phyloP scores from a whole-genome alignment of 2,797 vertebrate species.

The Gila robusta region DNA sequence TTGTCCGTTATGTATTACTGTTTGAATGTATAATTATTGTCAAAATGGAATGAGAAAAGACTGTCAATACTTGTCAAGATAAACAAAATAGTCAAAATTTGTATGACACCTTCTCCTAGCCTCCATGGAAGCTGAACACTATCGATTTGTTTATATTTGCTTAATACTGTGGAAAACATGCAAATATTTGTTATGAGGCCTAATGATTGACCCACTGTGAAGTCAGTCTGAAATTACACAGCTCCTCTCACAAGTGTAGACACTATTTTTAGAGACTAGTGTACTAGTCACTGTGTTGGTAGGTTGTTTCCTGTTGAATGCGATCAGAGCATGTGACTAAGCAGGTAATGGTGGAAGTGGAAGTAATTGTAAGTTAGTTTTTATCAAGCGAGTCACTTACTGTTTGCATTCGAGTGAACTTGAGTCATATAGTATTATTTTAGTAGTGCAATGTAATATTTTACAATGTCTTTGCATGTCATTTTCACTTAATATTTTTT shows the following conservation, averaged over 20 bases:
- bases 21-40: background rate
- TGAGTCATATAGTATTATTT: background rate
- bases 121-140: background rate
- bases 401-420: background rate
- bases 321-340: constrained; percentile 30
- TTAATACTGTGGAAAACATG: constrained; percentile 51
- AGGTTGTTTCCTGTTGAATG: constrained; percentile 18
- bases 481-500: background rate
- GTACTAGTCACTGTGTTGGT: background rate
- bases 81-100: constrained; percentile 1
- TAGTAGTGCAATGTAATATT: background rate
- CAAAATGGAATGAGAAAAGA: background rate
- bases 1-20: background rate
- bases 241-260: constrained; percentile 9
- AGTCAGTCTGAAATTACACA: background rate
- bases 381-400: background rate
- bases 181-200: constrained; percentile 43
- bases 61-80: background rate
- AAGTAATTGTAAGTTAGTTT: background rate
- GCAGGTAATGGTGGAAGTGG: background rate
- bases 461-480: background rate
- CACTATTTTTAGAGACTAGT: constrained; percentile 41
- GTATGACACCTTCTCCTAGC: background rate
- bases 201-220: constrained; percentile 39
- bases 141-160: constrained; percentile 61